Conservation (phyloP, 2,113 vertebrate genomes). For the Tragelaphus imberbis region DNA sequence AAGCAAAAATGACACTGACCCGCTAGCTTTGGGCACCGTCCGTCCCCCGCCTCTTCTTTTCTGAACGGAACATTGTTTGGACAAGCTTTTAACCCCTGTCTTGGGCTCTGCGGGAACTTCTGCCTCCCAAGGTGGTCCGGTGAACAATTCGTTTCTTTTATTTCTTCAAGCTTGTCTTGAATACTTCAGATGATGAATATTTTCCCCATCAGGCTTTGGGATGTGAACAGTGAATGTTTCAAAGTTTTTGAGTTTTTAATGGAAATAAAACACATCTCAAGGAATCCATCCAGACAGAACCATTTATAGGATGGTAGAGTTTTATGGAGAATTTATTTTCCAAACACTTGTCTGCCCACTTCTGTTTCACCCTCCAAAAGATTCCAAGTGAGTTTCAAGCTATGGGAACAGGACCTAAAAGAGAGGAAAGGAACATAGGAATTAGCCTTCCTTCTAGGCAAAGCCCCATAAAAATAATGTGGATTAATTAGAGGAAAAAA, state of each 20-base stretch:
- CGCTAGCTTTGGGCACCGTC: neutral
- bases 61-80: neutral
- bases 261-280: slow-evolving; percentile 22
- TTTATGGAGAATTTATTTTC: neutral
- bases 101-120: neutral
- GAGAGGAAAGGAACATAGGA: neutral
- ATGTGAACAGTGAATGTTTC: neutral
- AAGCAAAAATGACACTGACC: neutral
- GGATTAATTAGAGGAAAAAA: neutral
- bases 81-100: neutral
- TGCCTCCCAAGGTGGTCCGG: neutral
- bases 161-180: neutral
- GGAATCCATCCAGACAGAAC: neutral
- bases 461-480: neutral
- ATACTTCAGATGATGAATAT: neutral
- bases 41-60: neutral
- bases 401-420: neutral
- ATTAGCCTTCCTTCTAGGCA: neutral
- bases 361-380: neutral
- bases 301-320: neutral
- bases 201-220: neutral
- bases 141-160: neutral
- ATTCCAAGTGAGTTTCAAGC: neutral
- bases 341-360: neutral
- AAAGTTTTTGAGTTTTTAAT: neutral